Conservation (phyloP, 2,797 vertebrate genomes). For the Euthynnus affinis region DNA sequence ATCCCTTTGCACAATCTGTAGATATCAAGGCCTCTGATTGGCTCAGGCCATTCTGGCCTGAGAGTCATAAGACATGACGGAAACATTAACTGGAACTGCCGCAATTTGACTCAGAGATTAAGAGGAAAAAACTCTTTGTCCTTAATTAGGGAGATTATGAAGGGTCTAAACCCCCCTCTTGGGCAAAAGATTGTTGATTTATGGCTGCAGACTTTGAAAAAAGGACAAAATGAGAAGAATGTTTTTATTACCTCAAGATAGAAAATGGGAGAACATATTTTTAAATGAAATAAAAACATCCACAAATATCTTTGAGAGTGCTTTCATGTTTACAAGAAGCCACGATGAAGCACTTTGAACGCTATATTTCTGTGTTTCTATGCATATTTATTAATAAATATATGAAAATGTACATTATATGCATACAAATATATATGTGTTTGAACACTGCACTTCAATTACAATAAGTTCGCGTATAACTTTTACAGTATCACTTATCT, state of each 20-base stretch:
- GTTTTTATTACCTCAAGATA: neutral
- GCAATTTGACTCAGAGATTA: constrained; percentile 22
- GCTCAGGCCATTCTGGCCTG: constrained; percentile 39
- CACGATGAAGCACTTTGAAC: neutral
- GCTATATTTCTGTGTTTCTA: neutral
- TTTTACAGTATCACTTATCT: neutral
- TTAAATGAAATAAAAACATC: neutral
- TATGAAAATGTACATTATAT: neutral
- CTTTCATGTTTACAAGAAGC: neutral
- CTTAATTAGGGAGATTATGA: constrained; percentile 14
- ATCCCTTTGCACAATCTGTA: constrained; percentile 20
- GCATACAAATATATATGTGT: neutral
- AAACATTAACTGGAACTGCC: constrained; percentile 26
- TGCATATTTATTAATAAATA: neutral
- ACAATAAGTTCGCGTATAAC: neutral
- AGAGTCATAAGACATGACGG: constrained; percentile 56
- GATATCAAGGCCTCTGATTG: constrained; percentile 47
- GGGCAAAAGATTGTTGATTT: neutral
- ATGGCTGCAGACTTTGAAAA: neutral
- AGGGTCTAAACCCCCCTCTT: neutral
- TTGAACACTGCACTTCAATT: neutral
- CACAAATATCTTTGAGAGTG: neutral
- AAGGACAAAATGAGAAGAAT: neutral
- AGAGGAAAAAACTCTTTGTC: constrained; percentile 17
- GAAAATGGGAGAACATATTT: neutral